Percentiles rank a stretch among this genome's conserved stretches.
Evolutionary conservation across 2,888 invertebrate genomes (phyloP).

Genomic region (Malacosoma neustria): DNA sequence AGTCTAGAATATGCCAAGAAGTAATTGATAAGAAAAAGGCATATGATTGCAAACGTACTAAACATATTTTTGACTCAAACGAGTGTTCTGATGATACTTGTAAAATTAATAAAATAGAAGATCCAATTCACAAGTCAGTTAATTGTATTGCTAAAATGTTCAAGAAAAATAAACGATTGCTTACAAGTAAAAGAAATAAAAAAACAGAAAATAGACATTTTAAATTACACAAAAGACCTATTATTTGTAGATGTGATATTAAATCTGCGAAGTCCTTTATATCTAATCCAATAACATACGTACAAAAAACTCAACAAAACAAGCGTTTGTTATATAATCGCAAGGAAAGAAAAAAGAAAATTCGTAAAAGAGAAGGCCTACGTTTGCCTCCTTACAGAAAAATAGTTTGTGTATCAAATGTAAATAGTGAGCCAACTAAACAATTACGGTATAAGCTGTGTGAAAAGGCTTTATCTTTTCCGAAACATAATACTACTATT

Average conservation of each 20-base stretch:
- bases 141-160: neutral
- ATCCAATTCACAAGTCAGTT: neutral
- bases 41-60: constrained; percentile 5
- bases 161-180: neutral
- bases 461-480: neutral
- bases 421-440: neutral
- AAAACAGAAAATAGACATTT: neutral
- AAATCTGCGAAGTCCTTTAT: neutral
- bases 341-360: neutral
- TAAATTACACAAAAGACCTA: neutral
- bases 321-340: neutral
- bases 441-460: neutral
- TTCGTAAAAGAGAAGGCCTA: neutral
- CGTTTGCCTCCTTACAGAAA: neutral
- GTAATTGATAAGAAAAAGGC: constrained; percentile 1
- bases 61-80: neutral
- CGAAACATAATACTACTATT: constrained; percentile 1
- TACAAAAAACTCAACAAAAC: neutral
- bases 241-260: neutral
- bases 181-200: neutral
- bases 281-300: neutral
- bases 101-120: constrained; percentile 1
- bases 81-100: constrained; percentile 7
- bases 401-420: neutral
- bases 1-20: constrained; percentile 8